A percentile compares a stretch with the other conserved stretches of the same genome.
Conservation (phyloP, 2,797 vertebrate genomes). For the Melanotaenia nigrans region DNA sequence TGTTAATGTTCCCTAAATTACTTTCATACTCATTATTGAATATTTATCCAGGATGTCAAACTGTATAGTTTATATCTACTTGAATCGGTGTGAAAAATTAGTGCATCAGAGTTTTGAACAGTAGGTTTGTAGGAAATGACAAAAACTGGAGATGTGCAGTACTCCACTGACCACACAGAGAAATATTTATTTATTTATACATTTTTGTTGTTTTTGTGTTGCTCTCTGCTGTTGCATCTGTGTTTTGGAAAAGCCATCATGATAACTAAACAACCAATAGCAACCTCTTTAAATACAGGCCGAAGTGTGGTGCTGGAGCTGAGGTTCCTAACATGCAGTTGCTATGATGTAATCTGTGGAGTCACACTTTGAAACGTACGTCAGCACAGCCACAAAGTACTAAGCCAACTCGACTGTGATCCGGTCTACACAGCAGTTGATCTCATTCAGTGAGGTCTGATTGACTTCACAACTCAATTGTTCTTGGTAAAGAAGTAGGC, state of each 20-base stretch:
- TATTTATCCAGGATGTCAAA: constrained; percentile 32
- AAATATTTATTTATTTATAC: constrained; percentile 4
- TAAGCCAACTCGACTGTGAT: constrained; percentile 18
- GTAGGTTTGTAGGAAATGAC: constrained; percentile 34
- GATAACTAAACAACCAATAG: constrained; percentile 22
- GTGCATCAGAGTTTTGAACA: constrained; percentile 29
- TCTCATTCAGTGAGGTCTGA: constrained; percentile 36
- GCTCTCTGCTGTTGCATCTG: constrained; percentile 21
- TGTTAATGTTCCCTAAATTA: constrained; percentile 45
- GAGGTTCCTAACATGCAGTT: constrained; percentile 17
- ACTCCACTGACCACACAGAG: constrained; percentile 23
- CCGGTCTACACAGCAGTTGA: constrained; percentile 40
- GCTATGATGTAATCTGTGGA: constrained; percentile 22
- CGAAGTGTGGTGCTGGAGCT: constrained; percentile 35
- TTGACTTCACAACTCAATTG: constrained; percentile 18
- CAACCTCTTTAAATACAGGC: constrained; percentile 4
- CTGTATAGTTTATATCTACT: constrained; percentile 37
- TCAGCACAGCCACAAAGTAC: constrained; percentile 16
- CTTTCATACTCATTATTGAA: constrained; percentile 27
- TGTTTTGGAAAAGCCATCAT: constrained; percentile 9
- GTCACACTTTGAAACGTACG: constrained; percentile 24
- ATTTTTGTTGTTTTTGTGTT: constrained; percentile 25
- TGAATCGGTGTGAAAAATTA: constrained; percentile 43
- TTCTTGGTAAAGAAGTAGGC: constrained; percentile 17
- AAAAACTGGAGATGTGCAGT: constrained; percentile 21